phyloP scores from a whole-genome alignment of 1,140 invertebrate species.

The Drosophila azteca region DNA sequence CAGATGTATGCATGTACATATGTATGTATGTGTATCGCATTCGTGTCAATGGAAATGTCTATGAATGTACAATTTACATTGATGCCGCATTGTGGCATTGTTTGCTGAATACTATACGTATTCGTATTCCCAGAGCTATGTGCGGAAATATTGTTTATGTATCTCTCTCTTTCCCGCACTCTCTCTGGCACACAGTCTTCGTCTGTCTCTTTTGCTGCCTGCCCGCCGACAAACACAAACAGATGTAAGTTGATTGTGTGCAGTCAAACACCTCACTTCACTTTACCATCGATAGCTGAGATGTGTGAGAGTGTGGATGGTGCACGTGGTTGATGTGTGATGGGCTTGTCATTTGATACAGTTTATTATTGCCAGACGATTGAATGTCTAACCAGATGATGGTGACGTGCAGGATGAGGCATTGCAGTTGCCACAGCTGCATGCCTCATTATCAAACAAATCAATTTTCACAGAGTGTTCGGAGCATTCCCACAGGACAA shows the following conservation, averaged over 20 bases:
- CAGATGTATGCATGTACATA: neutral
- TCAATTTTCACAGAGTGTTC: slow-evolving; percentile 8
- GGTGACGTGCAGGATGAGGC: neutral
- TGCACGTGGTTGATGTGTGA: slow-evolving; percentile 23
- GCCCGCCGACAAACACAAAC: slow-evolving; percentile 35
- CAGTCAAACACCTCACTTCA: slow-evolving; percentile 70
- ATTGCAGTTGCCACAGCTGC: slow-evolving; percentile 9
- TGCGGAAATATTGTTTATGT: slow-evolving; percentile 48
- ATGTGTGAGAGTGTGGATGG: neutral
- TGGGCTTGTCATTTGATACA: slow-evolving; percentile 61
- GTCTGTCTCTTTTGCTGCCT: no score
- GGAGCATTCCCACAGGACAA: no score
- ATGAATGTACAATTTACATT: slow-evolving; percentile 71
- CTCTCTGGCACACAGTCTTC: slow-evolving; percentile 2
- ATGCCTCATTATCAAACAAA: slow-evolving; percentile 28
- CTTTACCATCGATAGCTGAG: slow-evolving; percentile 42
- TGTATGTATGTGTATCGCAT: slow-evolving; percentile 26
- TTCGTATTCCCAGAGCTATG: slow-evolving; percentile 3
- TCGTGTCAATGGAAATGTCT: slow-evolving; percentile 73
- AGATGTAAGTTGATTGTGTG: slow-evolving; percentile 61
- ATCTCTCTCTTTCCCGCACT: neutral
- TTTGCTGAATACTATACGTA: slow-evolving; percentile 52
- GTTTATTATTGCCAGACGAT: slow-evolving; percentile 69
- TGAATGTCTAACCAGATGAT: slow-evolving; percentile 50
- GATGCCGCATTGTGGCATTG: slow-evolving; percentile 68